Conservation (phyloP, 2,888 invertebrate genomes). For the Ditylenchus weischeri region DNA sequence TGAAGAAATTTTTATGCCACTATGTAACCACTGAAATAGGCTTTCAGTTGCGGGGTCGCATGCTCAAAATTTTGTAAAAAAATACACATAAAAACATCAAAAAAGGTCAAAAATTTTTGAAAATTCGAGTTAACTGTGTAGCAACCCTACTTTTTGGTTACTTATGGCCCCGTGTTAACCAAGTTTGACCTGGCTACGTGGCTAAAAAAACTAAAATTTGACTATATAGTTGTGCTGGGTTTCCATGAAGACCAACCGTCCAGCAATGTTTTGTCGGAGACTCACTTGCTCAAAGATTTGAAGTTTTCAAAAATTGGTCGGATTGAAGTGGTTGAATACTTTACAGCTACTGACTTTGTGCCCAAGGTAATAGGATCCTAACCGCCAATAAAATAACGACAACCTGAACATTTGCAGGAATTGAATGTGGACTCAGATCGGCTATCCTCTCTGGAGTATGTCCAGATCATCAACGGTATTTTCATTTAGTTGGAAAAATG, state of each 20-base stretch:
- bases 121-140: no score
- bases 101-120: no score
- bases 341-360: slow-evolving; percentile 43
- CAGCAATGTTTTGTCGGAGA: slow-evolving; percentile 72
- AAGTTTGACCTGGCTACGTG: no score
- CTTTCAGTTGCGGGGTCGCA: no score
- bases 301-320: slow-evolving; percentile 57
- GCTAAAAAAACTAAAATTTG: no score
- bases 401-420: slow-evolving; percentile 32
- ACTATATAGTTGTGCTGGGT: slow-evolving; percentile 73
- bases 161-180: no score
- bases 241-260: slow-evolving; percentile 77
- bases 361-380: slow-evolving; percentile 25
- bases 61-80: no score
- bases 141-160: no score
- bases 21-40: no score
- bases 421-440: slow-evolving; percentile 43
- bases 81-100: no score
- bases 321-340: slow-evolving; percentile 58
- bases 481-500: neutral
- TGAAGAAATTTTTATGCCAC: no score
- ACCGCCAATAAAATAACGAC: slow-evolving; percentile 14
- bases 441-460: slow-evolving; percentile 68
- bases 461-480: slow-evolving; percentile 76
- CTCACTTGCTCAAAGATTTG: slow-evolving; percentile 53